A percentile compares a stretch with the other conserved stretches of the same genome.
Conservation (phyloP, 2,797 vertebrate species). For the Pitangus sulphuratus region DNA sequence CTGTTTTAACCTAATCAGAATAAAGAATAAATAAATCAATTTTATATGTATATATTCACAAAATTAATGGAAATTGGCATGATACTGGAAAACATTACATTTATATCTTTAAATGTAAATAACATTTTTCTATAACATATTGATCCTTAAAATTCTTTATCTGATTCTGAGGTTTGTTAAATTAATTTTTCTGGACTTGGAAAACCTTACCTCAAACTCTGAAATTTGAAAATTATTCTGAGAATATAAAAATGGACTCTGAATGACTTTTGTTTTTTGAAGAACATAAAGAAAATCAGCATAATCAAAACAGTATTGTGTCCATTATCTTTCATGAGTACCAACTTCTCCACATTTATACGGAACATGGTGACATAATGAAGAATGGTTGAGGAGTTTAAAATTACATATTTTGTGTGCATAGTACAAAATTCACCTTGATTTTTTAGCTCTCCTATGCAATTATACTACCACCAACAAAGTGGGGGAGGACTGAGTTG, state of each 20-base stretch:
- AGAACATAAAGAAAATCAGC: neutral
- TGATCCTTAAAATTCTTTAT: neutral
- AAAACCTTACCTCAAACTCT: neutral
- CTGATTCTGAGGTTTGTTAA: neutral
- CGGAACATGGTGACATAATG: neutral
- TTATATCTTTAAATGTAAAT: neutral
- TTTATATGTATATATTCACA: neutral
- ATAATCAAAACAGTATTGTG: neutral
- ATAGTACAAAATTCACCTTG: constrained; percentile 9
- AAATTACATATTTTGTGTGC: neutral
- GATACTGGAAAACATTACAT: neutral
- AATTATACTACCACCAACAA: constrained; percentile 28
- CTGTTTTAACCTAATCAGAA: neutral
- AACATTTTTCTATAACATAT: neutral
- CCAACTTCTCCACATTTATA: neutral
- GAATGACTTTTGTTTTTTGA: neutral
- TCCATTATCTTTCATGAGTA: neutral
- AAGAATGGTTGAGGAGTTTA: neutral
- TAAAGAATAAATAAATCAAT: neutral
- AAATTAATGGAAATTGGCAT: neutral
- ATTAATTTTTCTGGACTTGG: neutral
- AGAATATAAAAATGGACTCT: neutral
- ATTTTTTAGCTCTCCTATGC: neutral
- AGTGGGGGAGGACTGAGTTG: neutral
- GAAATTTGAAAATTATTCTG: neutral